phyloP scores from a whole-genome alignment of 2,113 vertebrate species.

The Heloderma charlesbogerti region DNA sequence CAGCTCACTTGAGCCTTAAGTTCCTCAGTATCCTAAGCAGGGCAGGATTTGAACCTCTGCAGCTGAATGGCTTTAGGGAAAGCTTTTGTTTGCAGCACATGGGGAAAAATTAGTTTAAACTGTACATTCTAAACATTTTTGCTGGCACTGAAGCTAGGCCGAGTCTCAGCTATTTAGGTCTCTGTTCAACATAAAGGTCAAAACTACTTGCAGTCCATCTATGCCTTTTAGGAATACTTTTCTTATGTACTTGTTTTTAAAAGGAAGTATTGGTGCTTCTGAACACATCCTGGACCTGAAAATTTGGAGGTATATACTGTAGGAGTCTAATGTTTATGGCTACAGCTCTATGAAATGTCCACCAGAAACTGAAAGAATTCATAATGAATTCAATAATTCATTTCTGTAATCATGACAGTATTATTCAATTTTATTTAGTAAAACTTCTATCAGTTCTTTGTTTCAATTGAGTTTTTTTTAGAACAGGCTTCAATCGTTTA shows the following conservation, averaged over 20 bases:
- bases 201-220: background rate
- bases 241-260: background rate
- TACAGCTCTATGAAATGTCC: background rate
- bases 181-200: slow-evolving; percentile 3
- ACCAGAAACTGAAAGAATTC: background rate
- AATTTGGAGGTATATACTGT: background rate
- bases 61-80: slow-evolving; percentile 47
- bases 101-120: slow-evolving; percentile 21
- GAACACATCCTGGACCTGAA: background rate
- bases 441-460: background rate
- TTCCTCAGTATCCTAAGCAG: background rate
- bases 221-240: background rate
- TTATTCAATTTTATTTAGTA: background rate
- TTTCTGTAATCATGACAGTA: background rate
- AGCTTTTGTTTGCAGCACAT: background rate
- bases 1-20: background rate
- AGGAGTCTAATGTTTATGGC: background rate
- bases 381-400: background rate
- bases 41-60: slow-evolving; percentile 4
- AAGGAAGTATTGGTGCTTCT: background rate
- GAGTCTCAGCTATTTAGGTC: background rate
- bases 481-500: no score
- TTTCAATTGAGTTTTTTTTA: background rate
- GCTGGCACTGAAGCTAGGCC: background rate
- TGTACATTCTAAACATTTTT: slow-evolving; percentile 6